Evolutionary conservation across 2,888 invertebrate species (phyloP).

Genomic region (Neoitamus cyanurus): DNA sequence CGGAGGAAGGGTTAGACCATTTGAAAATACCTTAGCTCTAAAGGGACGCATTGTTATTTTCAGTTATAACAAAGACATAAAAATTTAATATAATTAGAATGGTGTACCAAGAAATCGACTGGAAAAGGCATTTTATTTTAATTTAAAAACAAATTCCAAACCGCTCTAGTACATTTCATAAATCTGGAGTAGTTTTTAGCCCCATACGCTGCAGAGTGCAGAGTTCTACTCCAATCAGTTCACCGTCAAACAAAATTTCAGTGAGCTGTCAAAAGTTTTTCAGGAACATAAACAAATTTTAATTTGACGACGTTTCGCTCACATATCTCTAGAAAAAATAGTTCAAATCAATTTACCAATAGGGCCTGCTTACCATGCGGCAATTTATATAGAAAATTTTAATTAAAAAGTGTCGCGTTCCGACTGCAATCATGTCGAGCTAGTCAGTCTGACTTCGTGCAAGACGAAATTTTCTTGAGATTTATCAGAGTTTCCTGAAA

Average conservation of each 20-base stretch:
- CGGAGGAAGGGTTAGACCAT: no score
- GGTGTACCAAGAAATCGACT: no score
- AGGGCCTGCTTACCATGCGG: not conserved
- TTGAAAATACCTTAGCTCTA: no score
- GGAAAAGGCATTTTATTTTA: no score
- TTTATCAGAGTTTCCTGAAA: not conserved
- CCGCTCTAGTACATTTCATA: not conserved
- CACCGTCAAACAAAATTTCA: not conserved
- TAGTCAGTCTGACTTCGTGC: not conserved
- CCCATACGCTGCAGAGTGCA: not conserved
- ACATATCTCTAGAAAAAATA: not conserved
- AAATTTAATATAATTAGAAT: no score
- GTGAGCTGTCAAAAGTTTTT: slow-evolving; percentile 9
- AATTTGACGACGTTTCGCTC: not conserved
- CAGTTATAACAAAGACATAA: no score
- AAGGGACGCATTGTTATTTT: no score
- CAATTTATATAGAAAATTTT: not conserved
- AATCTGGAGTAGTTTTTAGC: not conserved
- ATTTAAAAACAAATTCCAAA: not conserved
- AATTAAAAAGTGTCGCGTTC: not conserved
- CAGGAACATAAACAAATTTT: not conserved
- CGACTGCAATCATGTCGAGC: not conserved
- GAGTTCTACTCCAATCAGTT: not conserved
- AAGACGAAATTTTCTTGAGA: not conserved
- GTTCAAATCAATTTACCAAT: not conserved